Base-by-base conservation (phyloP, 2,113 vertebrate genomes). In the Leuciscus idus region DNA sequence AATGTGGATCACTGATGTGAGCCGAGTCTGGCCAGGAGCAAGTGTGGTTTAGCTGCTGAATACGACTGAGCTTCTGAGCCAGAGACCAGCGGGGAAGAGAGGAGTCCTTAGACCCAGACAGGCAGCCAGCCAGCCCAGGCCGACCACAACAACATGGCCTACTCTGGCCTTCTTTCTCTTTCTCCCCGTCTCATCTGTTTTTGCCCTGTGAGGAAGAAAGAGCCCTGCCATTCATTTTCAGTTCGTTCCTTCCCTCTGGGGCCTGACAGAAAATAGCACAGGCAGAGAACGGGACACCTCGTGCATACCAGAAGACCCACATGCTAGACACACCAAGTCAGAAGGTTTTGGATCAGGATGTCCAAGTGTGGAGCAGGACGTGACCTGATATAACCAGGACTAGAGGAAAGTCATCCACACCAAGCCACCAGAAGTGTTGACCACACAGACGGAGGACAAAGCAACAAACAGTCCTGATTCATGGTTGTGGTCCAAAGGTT, bases 351-450 rank as follows among this genome's bases (percentile, higher is more conserved):
- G 52, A 74, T 26, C 11, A 30, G 57, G 72, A 57, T 59, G 55
- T 62, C 59, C 52, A 81, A 30, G 88, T 59, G 83, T 83, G 23
- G 62, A 55, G 64, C 59, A 28, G 48, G 59, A 81, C 81, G 76
- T 94, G 93, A 93, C 94, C 93, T 92, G 81, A 91, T 39, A 84
- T 91, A 91, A 93, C 93, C 89, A 85, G 91, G 90, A 89, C 91
- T 91, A 88, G 92, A 90, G 92, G 91, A 92, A 87, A 91, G 91
- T 88, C 87, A 90, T 90, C 85, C 79, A 84, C 91, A 92, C 85
- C 91, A 92, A 88, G 85, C 66, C 74, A 33, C 72, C 81, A 84
- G 86, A 87, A 81, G 76, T 70, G 52, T 81, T 88, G 50, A 88
- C 83, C 87, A 85, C 89, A 90, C 81, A 72, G 85, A 86, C 78